These are phyloP conservation scores for Macroramphosus scolopax DNA, from an alignment of 2,797 vertebrate species.

Conservation along the genomic window DNA sequence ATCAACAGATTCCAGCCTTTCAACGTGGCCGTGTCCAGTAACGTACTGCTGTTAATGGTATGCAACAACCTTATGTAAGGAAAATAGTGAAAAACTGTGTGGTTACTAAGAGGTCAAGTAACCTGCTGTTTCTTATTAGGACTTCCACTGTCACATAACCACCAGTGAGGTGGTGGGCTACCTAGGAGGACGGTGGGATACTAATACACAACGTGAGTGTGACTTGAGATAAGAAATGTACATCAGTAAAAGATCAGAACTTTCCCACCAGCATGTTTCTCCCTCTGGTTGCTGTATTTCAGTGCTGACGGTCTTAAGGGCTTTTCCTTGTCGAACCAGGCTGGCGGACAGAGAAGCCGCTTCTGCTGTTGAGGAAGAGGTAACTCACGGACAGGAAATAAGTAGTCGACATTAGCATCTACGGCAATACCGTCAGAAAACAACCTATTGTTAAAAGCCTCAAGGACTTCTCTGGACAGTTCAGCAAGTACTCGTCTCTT, in stretches of 20 bases:
- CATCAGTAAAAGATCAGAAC: neutral
- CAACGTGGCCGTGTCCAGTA: constrained; percentile 94
- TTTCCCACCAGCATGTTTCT: neutral
- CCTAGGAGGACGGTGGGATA: constrained; percentile 94
- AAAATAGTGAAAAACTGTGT: neutral
- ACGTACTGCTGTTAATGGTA: constrained; percentile 92
- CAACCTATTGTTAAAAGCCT: too few species aligned
- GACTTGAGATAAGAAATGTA: neutral
- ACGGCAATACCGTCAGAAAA: too few species aligned
- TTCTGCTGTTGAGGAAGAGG: constrained; percentile 89
- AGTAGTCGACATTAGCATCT: too few species aligned
- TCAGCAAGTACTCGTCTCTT: too few species aligned
- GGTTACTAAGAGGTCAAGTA: neutral
- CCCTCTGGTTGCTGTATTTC: constrained; percentile 21
- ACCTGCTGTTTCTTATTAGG: constrained; percentile 67
- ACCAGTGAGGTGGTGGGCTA: constrained; percentile 95
- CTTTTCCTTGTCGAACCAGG: constrained; percentile 91
- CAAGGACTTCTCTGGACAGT: too few species aligned
- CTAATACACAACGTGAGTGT: constrained; percentile 88
- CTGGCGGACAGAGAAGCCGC: constrained; percentile 84
- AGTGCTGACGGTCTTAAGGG: constrained; percentile 92
- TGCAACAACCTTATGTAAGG: constrained; percentile 5
- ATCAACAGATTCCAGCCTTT: constrained; percentile 98
- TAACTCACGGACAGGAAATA: constrained; percentile 48
- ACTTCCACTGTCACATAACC: constrained; percentile 96